phyloP scores from a whole-genome alignment of 2,797 vertebrate species.

The Holocentrus rufus region DNA sequence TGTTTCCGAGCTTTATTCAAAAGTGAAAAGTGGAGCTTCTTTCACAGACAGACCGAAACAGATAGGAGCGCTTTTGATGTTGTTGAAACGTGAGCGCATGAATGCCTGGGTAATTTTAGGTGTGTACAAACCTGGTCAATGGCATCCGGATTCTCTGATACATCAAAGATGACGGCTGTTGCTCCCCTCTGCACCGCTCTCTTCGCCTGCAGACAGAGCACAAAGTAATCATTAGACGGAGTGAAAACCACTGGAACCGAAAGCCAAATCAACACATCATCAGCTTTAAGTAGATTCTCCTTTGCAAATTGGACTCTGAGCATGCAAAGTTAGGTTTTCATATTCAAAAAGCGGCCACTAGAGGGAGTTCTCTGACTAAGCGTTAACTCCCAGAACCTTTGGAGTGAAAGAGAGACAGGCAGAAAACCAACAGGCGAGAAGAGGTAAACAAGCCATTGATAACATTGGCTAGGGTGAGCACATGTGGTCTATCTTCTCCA shows the following conservation, averaged over 20 bases:
- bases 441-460: slow-evolving; percentile 57
- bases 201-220: slow-evolving; percentile 87
- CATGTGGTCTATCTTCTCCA: slow-evolving; percentile 35
- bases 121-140: slow-evolving; percentile 90
- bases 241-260: not conserved
- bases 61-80: slow-evolving; percentile 10
- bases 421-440: slow-evolving; percentile 17
- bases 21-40: slow-evolving; percentile 31
- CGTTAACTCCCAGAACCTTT: slow-evolving; percentile 15
- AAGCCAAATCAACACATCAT: too few species aligned
- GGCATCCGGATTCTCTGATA: slow-evolving; percentile 98
- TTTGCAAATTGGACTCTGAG: not conserved
- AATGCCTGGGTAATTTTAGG: slow-evolving; percentile 30
- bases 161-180: slow-evolving; percentile 98
- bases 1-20: slow-evolving; percentile 38
- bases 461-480: slow-evolving; percentile 28
- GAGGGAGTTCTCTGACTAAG: slow-evolving; percentile 79
- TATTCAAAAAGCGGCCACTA: slow-evolving; percentile 71
- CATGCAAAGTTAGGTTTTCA: not conserved
- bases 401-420: slow-evolving; percentile 10
- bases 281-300: not conserved
- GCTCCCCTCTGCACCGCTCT: slow-evolving; percentile 96
- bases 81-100: slow-evolving; percentile 8
- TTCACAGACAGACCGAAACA: slow-evolving; percentile 22
- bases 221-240: slow-evolving; percentile 23